These are phyloP conservation scores for Turritopsis dohrnii DNA, from an alignment of 30 jellyfish, hydroid and myxozoan genomes.

Conservation along the genomic window DNA sequence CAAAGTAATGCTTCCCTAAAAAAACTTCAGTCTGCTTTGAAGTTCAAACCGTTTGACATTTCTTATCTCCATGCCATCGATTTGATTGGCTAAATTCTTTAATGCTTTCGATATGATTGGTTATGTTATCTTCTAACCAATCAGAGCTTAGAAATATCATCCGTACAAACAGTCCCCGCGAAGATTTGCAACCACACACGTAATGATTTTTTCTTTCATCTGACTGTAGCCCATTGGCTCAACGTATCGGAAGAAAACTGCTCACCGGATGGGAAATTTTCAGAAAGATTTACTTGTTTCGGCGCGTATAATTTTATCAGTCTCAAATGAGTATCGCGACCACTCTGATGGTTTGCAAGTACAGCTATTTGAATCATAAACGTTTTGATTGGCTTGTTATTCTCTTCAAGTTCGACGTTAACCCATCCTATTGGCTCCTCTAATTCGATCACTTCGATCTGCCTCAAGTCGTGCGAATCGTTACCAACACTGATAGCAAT, in stretches of 20 bases:
- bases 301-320: slow-evolving; percentile 91
- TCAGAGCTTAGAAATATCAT: too few relatives aligned
- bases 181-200: too few relatives aligned
- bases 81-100: too few relatives aligned
- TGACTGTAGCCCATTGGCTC: not conserved
- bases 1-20: too few relatives aligned
- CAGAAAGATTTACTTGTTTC: slow-evolving; percentile 20
- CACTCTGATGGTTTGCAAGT: slow-evolving; percentile 94
- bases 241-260: slow-evolving; percentile 11
- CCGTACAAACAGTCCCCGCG: too few relatives aligned
- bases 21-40: too few relatives aligned
- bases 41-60: too few relatives aligned
- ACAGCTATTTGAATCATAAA: slow-evolving; percentile 96
- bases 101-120: too few relatives aligned
- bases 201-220: not conserved
- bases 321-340: slow-evolving; percentile 93
- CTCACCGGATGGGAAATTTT: slow-evolving; percentile 28
- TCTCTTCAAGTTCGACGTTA: slow-evolving; percentile 64
- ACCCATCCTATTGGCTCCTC: slow-evolving; percentile 99
- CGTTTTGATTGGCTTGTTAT: slow-evolving; percentile 53
- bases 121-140: too few relatives aligned
- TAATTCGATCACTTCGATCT: slow-evolving; percentile 68
- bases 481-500: slow-evolving; percentile 90
- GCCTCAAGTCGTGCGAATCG: slow-evolving; percentile 87
- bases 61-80: too few relatives aligned